Percentiles rank a stretch among this genome's conserved stretches.
These are phyloP conservation scores for Neocrepidodera transversa DNA, from an alignment of 2,888 invertebrate genomes.

Conservation along the genomic window DNA sequence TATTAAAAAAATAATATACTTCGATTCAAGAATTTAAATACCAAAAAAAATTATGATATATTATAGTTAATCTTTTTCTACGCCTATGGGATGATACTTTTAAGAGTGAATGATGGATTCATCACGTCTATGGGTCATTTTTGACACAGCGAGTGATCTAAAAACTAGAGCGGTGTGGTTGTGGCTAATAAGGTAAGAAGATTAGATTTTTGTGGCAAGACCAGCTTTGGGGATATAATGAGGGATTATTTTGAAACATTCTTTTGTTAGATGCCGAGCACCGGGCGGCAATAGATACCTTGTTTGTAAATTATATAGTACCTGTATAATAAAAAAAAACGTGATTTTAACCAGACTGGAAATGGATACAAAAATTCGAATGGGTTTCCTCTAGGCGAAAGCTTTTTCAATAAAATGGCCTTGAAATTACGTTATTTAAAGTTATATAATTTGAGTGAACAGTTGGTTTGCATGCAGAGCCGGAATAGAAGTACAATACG, in stretches of 20 bases:
- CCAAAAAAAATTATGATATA: too few species aligned
- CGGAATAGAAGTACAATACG: too few species aligned
- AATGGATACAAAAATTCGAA: constrained; percentile 13
- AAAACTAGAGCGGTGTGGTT: constrained; percentile 33
- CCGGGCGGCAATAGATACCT: constrained; percentile 22
- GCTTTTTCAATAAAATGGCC: neutral
- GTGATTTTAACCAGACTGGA: constrained; percentile 25
- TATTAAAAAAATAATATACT: too few species aligned
- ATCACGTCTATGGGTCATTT: constrained; percentile 37
- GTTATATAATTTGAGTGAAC: neutral
- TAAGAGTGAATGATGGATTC: constrained; percentile 41
- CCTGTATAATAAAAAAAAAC: constrained; percentile 20
- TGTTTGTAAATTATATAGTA: constrained; percentile 33
- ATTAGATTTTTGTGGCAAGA: constrained; percentile 36
- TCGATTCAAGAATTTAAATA: too few species aligned
- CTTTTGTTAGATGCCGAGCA: constrained; percentile 30
- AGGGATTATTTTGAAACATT: constrained; percentile 31
- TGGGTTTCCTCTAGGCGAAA: constrained; percentile 7
- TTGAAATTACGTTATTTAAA: neutral
- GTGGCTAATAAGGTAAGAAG: constrained; percentile 36
- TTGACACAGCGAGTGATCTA: constrained; percentile 35
- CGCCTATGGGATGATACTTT: constrained; percentile 20
- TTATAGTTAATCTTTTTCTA: too few species aligned
- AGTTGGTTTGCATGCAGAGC: too few species aligned
- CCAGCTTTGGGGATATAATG: constrained; percentile 26